phyloP scores from a whole-genome alignment of 2,113 vertebrate species.

The Scomber scombrus region DNA sequence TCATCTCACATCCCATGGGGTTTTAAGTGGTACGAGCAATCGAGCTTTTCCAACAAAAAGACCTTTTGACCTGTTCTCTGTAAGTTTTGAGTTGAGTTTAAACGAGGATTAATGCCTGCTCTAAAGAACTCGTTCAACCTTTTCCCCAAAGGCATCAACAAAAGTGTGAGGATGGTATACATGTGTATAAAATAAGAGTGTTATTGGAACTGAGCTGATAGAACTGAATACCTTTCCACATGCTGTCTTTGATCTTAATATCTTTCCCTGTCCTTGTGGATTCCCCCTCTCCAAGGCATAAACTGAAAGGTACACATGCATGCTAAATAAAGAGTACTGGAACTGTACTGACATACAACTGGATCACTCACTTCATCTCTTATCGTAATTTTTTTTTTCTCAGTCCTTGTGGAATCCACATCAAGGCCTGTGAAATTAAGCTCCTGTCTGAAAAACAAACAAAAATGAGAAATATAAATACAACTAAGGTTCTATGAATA shows the following conservation, averaged over 20 bases:
- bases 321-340: constrained; percentile 55
- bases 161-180: constrained; percentile 38
- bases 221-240: constrained; percentile 50
- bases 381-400: constrained; percentile 8
- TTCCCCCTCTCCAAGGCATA: constrained; percentile 48
- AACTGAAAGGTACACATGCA: constrained; percentile 43
- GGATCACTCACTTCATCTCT: constrained; percentile 54
- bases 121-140: constrained; percentile 43
- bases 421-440: constrained; percentile 36
- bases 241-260: constrained; percentile 59
- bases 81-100: constrained; percentile 62
- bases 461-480: background rate
- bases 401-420: constrained; percentile 36
- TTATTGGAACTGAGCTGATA: constrained; percentile 42
- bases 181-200: constrained; percentile 41
- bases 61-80: constrained; percentile 69
- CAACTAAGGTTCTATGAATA: no score
- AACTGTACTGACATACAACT: constrained; percentile 43
- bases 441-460: constrained; percentile 33
- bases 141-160: constrained; percentile 42
- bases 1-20: constrained; percentile 65
- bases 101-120: constrained; percentile 64
- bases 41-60: constrained; percentile 59
- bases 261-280: constrained; percentile 38
- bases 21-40: constrained; percentile 57